Evolutionary conservation across 2,797 vertebrate genomes (phyloP), one percentile per base, ranked within the genome.

Genomic region (Gobionotothen gibberifrons): DNA sequence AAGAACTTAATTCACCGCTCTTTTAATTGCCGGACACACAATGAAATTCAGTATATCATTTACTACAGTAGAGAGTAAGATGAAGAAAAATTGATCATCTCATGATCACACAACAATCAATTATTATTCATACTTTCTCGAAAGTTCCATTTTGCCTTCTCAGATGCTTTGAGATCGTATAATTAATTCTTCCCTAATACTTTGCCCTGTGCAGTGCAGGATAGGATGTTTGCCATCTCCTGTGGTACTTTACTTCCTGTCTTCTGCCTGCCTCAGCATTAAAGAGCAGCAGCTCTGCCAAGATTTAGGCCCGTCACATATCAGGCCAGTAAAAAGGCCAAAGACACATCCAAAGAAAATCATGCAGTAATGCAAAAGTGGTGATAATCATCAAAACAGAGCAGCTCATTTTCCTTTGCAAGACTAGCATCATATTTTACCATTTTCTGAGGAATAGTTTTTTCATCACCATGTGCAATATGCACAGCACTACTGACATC

Each of bases 221-320:
- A 74, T 72, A 72, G 76, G 78, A 85, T 60, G 56, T 72, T 75
- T 79, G 69, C 71, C 84, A 77, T 63, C 43, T 46, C 39, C 73
- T 65, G 54, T 52, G 48, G 74, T 68, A 65, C 72, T 84, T 60
- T 51, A 69, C 74, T 73, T 83, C 55, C 76, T 81, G 74, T 72
- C 69, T 70, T 81, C 66, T 79, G 78, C 71, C 72, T 85, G 72
- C 32, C 68, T 91, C 87, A 87, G 84, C 81, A 82, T 65, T 76
- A 68, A 8, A 66, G 60, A 69, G 19, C 54, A 70, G 76, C 55
- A 78, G 39, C 11, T 3, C 40, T 74, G 78, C 79, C 80, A 90
- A 73, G 43, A 47, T 3, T 15, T 43, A 61, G 39, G 3, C 47
- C 58, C 11, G 40, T 12, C 44, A 36, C 17, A 76, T 43, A 22